Evolutionary conservation across 2,797 vertebrate species (phyloP), one percentile per base, ranked within the genome.

Genomic region (Erpetoichthys calabaricus): DNA sequence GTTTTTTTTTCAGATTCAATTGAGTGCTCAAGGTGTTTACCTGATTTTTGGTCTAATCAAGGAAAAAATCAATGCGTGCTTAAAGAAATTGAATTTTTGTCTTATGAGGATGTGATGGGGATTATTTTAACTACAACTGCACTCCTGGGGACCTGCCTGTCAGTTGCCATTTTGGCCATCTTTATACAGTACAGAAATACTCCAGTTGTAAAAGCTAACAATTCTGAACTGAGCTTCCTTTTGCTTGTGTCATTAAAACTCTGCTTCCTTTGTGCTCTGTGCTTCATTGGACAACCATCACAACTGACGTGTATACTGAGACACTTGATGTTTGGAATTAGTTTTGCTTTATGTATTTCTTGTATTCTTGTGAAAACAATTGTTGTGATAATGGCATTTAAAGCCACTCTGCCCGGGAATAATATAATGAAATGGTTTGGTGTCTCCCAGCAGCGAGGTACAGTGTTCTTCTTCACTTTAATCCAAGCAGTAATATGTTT

Each of bases 291-390:
- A 0, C 62, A 77, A 63, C 83, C 83, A 44, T 76, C 79, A 8
- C 59, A 75, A 62, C 76, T 74, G 75, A 70, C 79, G 7, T 86
- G 84, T 59, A 65, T 61, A 6, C 61, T 80, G 60, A 74, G 79
- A 44, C 80, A 82, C 57, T 73, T 79, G 43, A 76, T 75, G 4
- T 85, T 84, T 56, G 80, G 79, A 43, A 70, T 85, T 58, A 80
- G 78, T 65, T 85, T 84, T 67, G 74, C 78, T 2, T 73, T 85
- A 3, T 85, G 83, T 55, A 78, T 84, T 56, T 82, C 81, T 53
- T 83, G 84, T 59, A 75, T 85, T 8, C 67, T 86, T 59, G 78
- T 76, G 44, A 85, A 84, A 65, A 84, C 82, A 49, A 59, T 70
- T 2, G 80, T 83, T 43, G 80, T 83, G 5, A 67, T 84, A 6